These are phyloP conservation scores for Zelostemma sp. DNA, from an alignment of 1,140 invertebrate genomes.

Conservation along the genomic window DNA sequence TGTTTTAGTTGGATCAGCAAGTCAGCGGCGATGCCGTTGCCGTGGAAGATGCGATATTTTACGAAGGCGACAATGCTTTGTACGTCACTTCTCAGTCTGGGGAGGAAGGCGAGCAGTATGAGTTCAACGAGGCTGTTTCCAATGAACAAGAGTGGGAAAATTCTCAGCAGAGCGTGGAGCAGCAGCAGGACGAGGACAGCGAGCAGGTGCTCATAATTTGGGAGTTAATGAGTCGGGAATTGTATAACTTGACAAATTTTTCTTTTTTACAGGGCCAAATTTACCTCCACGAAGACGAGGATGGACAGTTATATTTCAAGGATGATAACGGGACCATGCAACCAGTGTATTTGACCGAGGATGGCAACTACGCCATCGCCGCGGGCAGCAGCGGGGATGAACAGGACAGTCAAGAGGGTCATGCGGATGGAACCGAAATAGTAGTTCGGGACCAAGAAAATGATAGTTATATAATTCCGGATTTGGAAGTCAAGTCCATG, in stretches of 20 bases:
- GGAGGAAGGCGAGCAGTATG: constrained; percentile 56
- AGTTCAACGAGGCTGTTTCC: constrained; percentile 55
- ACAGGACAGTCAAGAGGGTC: constrained; percentile 51
- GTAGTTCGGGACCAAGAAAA: constrained; percentile 42
- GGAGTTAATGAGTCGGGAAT: no score
- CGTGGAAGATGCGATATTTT: constrained; percentile 64
- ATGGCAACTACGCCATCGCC: constrained; percentile 67
- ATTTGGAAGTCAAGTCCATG: constrained; percentile 47
- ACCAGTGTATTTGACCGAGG: constrained; percentile 65
- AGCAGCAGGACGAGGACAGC: constrained; percentile 55
- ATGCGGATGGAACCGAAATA: constrained; percentile 40
- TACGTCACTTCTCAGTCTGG: constrained; percentile 55
- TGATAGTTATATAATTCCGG: constrained; percentile 52
- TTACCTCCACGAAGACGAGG: constrained; percentile 66
- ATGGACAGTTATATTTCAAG: constrained; percentile 67
- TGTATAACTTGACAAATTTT: neutral
- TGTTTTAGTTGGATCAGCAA: constrained; percentile 57
- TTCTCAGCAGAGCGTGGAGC: constrained; percentile 38
- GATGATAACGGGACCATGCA: constrained; percentile 63
- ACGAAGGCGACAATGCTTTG: constrained; percentile 63
- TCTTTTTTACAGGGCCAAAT: constrained; percentile 63
- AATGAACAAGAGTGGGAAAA: constrained; percentile 61
- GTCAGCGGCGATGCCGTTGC: constrained; percentile 54
- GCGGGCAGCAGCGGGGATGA: constrained; percentile 54
- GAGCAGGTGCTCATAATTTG: constrained; percentile 49